These are phyloP conservation scores for Mimumesa dahlbomi DNA, from an alignment of 2,888 invertebrate genomes.

Conservation along the genomic window DNA sequence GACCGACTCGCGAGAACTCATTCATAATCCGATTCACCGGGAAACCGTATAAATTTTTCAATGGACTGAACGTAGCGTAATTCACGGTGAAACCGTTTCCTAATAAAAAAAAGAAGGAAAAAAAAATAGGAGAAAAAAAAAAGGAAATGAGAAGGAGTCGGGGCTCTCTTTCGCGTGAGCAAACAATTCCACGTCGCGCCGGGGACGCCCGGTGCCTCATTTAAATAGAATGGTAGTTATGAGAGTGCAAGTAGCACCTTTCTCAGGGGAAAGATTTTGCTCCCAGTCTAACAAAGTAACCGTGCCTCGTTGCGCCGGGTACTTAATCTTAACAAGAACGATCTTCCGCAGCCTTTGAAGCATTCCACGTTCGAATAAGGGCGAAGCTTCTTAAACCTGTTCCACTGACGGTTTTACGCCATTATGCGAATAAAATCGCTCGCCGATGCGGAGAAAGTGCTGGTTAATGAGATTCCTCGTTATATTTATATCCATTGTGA, in stretches of 20 bases:
- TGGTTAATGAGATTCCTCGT: conserved; percentile 20
- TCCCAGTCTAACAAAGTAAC: conserved; percentile 22
- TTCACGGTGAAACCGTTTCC: conserved; percentile 40
- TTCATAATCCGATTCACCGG: too few species aligned
- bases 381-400: background rate
- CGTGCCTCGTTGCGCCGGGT: conserved; percentile 15
- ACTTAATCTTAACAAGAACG: conserved; percentile 18
- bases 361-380: conserved; percentile 12
- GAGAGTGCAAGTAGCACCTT: conserved; percentile 73
- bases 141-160: too few species aligned
- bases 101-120: too few species aligned
- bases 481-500: conserved; percentile 4
- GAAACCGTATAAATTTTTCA: too few species aligned
- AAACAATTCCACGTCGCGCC: conserved; percentile 46
- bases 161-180: conserved; percentile 33
- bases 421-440: background rate
- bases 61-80: too few species aligned
- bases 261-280: conserved; percentile 60
- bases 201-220: conserved; percentile 53
- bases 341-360: conserved; percentile 2
- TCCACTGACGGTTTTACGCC: background rate
- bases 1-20: too few species aligned
- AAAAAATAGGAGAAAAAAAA: too few species aligned
- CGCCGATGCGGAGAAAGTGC: conserved; percentile 27
- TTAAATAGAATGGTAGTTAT: conserved; percentile 69